Conservation (phyloP, 2,888 invertebrate species). For the Spisula solida region DNA sequence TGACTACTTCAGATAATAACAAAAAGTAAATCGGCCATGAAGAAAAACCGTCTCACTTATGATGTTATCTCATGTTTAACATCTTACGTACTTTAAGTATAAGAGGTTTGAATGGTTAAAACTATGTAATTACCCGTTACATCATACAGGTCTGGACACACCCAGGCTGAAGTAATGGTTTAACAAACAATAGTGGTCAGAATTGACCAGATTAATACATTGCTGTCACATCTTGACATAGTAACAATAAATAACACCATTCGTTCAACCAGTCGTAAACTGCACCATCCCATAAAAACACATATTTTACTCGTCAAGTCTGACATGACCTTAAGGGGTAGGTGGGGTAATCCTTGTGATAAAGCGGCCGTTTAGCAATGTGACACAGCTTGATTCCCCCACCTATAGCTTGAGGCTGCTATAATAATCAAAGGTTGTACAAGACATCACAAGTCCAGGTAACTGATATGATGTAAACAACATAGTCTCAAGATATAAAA, state of each 20-base stretch:
- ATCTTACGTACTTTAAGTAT: neutral
- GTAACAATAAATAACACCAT: constrained; percentile 1
- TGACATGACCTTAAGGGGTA: constrained; percentile 43
- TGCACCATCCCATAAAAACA: constrained; percentile 26
- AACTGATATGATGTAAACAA: neutral
- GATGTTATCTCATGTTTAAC: neutral
- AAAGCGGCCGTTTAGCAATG: constrained; percentile 56
- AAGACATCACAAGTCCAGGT: constrained; percentile 15
- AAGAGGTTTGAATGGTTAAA: neutral
- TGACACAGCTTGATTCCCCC: constrained; percentile 43
- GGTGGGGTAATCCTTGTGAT: constrained; percentile 62
- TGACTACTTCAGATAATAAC: neutral
- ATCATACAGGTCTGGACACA: neutral
- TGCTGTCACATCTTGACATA: neutral
- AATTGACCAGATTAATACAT: constrained; percentile 5
- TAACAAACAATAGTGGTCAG: constrained; percentile 16
- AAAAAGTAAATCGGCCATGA: neutral
- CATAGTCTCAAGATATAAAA: neutral
- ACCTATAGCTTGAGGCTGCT: constrained; percentile 27
- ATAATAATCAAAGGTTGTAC: constrained; percentile 34
- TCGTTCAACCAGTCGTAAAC: neutral
- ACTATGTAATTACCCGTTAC: neutral
- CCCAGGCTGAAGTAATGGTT: neutral
- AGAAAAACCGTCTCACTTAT: neutral
- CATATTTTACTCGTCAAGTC: constrained; percentile 44